Percentiles rank a stretch among this genome's conserved stretches.
These are phyloP conservation scores for Varecia variegata DNA, from an alignment of 2,797 vertebrate genomes.

Conservation along the genomic window DNA sequence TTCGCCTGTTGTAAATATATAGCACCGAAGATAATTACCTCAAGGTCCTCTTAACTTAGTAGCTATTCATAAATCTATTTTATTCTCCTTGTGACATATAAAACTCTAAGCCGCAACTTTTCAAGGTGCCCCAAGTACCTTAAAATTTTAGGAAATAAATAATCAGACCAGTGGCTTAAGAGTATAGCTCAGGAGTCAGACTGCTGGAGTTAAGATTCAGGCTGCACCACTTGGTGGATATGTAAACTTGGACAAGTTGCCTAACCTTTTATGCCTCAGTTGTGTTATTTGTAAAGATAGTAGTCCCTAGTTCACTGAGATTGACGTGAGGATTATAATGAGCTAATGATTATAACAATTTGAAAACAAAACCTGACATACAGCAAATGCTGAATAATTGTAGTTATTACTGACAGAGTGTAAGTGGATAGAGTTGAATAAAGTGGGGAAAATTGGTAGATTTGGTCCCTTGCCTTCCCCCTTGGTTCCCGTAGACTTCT, in stretches of 20 bases:
- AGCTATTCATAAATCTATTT: background rate
- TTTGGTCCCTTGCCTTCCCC: background rate
- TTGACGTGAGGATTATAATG: background rate
- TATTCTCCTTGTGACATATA: background rate
- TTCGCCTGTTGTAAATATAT: background rate
- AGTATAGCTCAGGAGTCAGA: background rate
- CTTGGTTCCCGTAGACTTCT: background rate
- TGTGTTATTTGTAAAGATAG: background rate
- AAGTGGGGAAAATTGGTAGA: background rate
- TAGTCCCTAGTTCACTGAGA: background rate
- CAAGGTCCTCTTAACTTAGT: background rate
- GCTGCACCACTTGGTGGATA: background rate
- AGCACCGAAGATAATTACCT: background rate
- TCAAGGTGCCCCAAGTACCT: background rate
- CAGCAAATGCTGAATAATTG: background rate
- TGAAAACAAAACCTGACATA: background rate
- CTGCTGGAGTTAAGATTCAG: background rate
- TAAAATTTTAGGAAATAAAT: slow-evolving; percentile 26
- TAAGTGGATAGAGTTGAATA: slow-evolving; percentile 18
- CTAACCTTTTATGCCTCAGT: background rate
- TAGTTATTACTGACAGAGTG: background rate
- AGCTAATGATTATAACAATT: background rate
- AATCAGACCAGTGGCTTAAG: background rate
- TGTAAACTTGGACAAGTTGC: background rate
- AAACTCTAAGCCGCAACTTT: background rate